phyloP scores from a whole-genome alignment of 2,113 vertebrate species.

The Atlantisia rogersi region DNA sequence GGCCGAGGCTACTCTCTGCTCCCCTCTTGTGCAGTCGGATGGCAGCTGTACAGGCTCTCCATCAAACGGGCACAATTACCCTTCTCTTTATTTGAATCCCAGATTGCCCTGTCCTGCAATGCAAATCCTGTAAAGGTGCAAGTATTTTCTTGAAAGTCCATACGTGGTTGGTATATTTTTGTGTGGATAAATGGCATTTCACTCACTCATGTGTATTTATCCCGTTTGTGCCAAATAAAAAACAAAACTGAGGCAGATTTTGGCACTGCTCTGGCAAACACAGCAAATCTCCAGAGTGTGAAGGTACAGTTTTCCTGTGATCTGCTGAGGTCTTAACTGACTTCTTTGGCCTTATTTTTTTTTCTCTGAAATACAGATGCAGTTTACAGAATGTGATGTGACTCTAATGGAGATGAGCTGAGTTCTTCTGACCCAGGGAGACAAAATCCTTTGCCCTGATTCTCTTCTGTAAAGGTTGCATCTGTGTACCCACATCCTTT shows the following conservation, averaged over 20 bases:
- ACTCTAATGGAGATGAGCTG: not conserved
- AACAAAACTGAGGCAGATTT: not conserved
- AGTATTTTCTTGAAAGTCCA: not conserved
- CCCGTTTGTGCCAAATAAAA: not conserved
- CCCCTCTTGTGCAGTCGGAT: not conserved
- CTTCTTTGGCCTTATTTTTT: not conserved
- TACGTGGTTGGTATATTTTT: not conserved
- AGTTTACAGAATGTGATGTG: not conserved
- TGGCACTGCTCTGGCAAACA: not conserved
- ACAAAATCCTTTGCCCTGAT: not conserved
- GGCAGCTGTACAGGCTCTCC: not conserved
- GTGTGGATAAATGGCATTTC: not conserved
- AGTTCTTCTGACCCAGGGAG: not conserved
- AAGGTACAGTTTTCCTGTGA: not conserved
- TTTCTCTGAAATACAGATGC: not conserved
- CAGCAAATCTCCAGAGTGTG: not conserved
- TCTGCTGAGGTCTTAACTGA: not conserved
- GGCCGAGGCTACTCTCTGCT: not conserved
- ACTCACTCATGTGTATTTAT: not conserved
- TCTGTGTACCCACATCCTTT: not conserved
- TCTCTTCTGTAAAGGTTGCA: not conserved
- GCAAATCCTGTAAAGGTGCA: not conserved
- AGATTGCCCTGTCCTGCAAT: not conserved
- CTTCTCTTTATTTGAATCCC: not conserved
- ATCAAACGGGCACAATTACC: not conserved